Percentiles rank a stretch among this genome's conserved stretches.
Conservation (phyloP, 2,113 vertebrate genomes). For the Panthera uncia region DNA sequence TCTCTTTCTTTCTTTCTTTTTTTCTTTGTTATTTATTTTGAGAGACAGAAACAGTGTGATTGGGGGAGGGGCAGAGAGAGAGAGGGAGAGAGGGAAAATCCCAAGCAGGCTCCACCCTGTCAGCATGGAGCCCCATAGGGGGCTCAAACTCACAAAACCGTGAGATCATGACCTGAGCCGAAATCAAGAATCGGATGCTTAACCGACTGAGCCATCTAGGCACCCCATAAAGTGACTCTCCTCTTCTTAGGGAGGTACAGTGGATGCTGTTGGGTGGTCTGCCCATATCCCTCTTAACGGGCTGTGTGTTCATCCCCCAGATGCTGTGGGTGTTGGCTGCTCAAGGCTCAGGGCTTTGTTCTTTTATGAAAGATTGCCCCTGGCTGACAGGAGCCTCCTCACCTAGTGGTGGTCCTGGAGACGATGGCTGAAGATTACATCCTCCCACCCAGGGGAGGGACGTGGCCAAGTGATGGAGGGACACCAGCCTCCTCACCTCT, state of each 20-base stretch:
- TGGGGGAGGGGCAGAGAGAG: too few relatives aligned
- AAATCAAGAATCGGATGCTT: too few relatives aligned
- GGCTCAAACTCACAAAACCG: too few relatives aligned
- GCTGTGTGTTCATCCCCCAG: background rate
- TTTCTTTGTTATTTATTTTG: too few relatives aligned
- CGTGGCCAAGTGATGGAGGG: fast-evolving
- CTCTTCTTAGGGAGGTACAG: background rate
- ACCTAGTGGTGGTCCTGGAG: background rate
- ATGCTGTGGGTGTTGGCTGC: background rate
- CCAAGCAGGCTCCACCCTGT: too few relatives aligned
- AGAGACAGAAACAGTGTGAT: too few relatives aligned
- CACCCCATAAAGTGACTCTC: too few relatives aligned
- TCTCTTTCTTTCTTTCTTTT: background rate
- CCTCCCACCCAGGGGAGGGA: background rate
- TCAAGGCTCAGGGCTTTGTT: background rate
- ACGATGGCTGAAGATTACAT: background rate
- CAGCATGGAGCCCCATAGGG: too few relatives aligned
- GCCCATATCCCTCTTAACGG: fast-evolving
- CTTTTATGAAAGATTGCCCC: background rate
- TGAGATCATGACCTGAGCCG: too few relatives aligned
- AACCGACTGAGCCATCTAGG: too few relatives aligned
- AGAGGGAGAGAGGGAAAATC: too few relatives aligned
- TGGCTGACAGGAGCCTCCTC: background rate
- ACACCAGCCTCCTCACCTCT: background rate
- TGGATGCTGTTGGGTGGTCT: background rate